Evolutionary conservation across 2,797 vertebrate species (phyloP), one percentile per base, ranked within the genome.

Genomic region (Poeciliopsis infans): DNA sequence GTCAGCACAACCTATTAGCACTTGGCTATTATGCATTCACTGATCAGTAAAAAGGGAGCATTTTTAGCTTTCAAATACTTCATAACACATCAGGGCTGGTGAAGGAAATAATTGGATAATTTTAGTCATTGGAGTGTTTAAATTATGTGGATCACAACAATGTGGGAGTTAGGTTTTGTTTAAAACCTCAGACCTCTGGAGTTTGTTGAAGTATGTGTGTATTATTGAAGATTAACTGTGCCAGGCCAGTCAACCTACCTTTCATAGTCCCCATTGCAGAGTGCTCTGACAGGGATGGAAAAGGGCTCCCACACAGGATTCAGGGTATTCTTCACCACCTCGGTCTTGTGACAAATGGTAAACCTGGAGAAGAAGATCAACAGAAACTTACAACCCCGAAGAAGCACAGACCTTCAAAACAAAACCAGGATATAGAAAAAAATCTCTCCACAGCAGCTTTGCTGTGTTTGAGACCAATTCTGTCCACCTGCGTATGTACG

Each of bases 331-430:
- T 97, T 97, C 89, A 97, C 96, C 89, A 98, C 97, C 85, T 98
- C 97, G 0, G 97, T 98, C 95, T 98, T 98, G 92, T 99, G 98
- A 93, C 97, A 99, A 88, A 99, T 99, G 89, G 97, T 99, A 93
- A 98, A 99, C 89, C 98, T 98, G 81, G 36, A 78, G 72, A 85
- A 1, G 31, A 77, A 86, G 47, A 79, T 88, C 46, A 69, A 80
- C 61, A 80, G 41, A 53, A 76, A 75, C 75, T 85, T 77, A 43
- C 85, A 87, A 80, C 76, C 59, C 11, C 73, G n/a, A 53, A 74
- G n/a, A 64, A 71, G 77, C 41, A 49, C 45, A 68, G 73, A 85
- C 11, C 57, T 81, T 71, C 47, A 31, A 36, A 72, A 74, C 57
- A 55, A 78, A 80, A 3, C 51, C 12, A 13, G 10, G 20, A 8